phyloP scores from a whole-genome alignment of 1,140 invertebrate genomes.

The Watersipora subatra region DNA sequence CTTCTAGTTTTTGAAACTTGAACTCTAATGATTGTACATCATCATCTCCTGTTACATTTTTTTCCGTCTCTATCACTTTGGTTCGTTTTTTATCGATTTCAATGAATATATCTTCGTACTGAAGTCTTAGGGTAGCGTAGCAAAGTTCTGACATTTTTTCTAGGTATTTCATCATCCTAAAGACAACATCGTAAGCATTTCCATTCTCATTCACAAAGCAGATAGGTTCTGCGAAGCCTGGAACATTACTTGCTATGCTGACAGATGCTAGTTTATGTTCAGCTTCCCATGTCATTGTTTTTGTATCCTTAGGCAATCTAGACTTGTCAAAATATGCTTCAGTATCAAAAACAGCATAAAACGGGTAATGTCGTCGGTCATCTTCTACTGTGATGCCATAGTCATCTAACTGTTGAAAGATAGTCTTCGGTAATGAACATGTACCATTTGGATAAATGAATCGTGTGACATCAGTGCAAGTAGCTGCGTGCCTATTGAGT shows the following conservation, averaged over 20 bases:
- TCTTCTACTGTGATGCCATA: neutral
- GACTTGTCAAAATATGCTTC: neutral
- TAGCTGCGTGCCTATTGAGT: neutral
- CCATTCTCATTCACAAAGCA: too few species aligned
- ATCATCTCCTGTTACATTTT: too few species aligned
- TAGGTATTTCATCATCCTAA: too few species aligned
- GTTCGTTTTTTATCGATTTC: too few species aligned
- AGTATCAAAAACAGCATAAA: neutral
- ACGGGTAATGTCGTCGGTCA: neutral
- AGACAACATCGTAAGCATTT: too few species aligned
- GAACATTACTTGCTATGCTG: neutral
- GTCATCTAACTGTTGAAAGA: neutral
- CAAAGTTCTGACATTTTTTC: too few species aligned
- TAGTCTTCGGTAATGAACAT: neutral
- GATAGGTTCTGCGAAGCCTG: neutral
- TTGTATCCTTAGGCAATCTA: neutral
- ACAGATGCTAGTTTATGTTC: neutral
- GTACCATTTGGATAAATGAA: neutral
- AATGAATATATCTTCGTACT: too few species aligned
- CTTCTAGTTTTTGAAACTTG: too few species aligned
- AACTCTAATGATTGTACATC: too few species aligned
- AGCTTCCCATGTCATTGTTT: neutral
- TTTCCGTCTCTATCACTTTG: too few species aligned
- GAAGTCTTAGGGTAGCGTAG: too few species aligned
- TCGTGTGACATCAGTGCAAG: neutral